Percentiles rank a stretch among this genome's conserved stretches.
These are phyloP conservation scores for Hozukius guyotensis DNA, from an alignment of 2,797 vertebrate species.

Conservation along the genomic window DNA sequence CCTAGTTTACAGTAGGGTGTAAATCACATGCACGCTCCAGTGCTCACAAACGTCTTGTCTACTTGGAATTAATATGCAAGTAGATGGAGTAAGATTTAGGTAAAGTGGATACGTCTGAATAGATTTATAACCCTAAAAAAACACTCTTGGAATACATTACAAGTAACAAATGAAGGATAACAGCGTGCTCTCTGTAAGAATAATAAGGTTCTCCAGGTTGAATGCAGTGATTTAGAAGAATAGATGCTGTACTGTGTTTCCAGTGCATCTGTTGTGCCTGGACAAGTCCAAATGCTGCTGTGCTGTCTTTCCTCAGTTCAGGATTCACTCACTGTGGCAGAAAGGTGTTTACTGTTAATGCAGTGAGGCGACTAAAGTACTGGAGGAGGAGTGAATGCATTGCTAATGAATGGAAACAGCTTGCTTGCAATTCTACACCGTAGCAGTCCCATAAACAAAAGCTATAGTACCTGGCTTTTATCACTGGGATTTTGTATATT, in stretches of 20 bases:
- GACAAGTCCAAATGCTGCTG: conserved; percentile 58
- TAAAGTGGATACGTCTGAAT: background rate
- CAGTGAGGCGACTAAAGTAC: conserved; percentile 54
- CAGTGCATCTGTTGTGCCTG: conserved; percentile 23
- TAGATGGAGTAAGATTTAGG: background rate
- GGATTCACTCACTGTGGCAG: conserved; percentile 51
- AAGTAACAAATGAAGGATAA: background rate
- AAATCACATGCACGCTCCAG: background rate
- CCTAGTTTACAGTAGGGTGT: background rate
- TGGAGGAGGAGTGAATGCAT: conserved; percentile 31
- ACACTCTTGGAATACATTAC: background rate
- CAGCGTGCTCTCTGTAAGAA: background rate
- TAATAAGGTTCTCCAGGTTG: background rate
- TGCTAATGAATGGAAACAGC: conserved; percentile 76
- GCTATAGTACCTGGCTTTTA: background rate
- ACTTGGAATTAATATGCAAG: background rate
- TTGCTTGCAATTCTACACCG: conserved; percentile 43
- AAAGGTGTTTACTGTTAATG: conserved; percentile 55
- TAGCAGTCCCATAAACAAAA: conserved; percentile 31
- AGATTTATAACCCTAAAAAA: background rate
- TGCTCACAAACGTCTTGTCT: background rate
- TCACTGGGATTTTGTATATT: background rate
- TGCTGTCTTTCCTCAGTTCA: conserved; percentile 28
- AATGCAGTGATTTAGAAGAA: conserved; percentile 41
- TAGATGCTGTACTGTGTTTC: conserved; percentile 13